These are phyloP conservation scores for Festucalex cinctus DNA, from an alignment of 2,113 vertebrate species.

Conservation along the genomic window DNA sequence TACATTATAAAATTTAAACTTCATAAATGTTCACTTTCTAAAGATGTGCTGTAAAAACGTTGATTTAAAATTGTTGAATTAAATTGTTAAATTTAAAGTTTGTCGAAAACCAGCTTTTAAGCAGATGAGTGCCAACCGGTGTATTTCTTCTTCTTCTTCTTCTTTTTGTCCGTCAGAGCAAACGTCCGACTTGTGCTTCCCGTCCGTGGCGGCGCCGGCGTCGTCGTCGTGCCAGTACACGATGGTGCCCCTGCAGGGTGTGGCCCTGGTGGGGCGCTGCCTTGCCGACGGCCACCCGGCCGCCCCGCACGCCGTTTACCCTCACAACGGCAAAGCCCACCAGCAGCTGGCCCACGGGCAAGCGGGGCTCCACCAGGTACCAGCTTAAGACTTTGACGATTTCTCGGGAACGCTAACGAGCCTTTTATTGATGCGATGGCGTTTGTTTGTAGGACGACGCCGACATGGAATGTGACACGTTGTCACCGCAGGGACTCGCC, in stretches of 20 bases:
- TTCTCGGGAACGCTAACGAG: neutral
- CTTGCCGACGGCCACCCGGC: constrained; percentile 65
- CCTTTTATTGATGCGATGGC: neutral
- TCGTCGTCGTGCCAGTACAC: constrained; percentile 91
- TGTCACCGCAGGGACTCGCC: constrained; percentile 72
- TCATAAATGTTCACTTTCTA: too few relatives aligned
- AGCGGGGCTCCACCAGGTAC: neutral
- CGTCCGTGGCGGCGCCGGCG: constrained; percentile 75
- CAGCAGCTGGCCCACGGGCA: neutral
- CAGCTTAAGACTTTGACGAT: too few relatives aligned
- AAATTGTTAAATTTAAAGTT: too few relatives aligned
- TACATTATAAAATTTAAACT: too few relatives aligned
- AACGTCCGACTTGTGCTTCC: constrained; percentile 85
- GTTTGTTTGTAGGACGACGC: constrained; percentile 68
- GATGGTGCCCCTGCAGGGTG: constrained; percentile 88
- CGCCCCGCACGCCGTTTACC: constrained; percentile 43
- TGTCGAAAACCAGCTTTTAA: too few relatives aligned
- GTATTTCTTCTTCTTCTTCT: neutral
- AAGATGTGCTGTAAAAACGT: too few relatives aligned
- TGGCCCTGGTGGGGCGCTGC: constrained; percentile 74
- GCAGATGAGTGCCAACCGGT: too few relatives aligned
- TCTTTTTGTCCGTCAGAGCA: constrained; percentile 83
- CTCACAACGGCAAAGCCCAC: constrained; percentile 65
- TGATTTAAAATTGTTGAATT: too few relatives aligned
- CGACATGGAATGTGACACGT: constrained; percentile 71